phyloP scores from a whole-genome alignment of 2,888 invertebrate species.

The Folsomia manolachei region DNA sequence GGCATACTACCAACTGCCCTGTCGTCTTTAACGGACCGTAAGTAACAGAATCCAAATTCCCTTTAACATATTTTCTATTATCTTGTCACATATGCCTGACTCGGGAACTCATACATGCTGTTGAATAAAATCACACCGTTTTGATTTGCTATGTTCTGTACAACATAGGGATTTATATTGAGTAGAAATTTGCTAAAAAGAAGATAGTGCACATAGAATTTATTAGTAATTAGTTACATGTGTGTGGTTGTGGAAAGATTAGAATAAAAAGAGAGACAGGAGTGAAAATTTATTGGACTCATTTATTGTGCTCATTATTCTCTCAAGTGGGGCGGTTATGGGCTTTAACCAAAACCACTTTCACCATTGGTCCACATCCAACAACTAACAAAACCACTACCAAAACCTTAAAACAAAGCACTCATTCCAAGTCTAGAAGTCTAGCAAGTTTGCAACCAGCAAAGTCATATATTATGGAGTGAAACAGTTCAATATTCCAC shows the following conservation, averaged over 20 bases:
- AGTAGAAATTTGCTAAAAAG: too few species aligned
- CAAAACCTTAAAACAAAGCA: background rate
- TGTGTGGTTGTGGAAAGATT: conserved; percentile 1
- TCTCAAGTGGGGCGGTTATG: background rate
- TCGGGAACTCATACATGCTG: too few species aligned
- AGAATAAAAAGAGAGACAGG: background rate
- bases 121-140: too few species aligned
- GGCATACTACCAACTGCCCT: conserved; percentile 28
- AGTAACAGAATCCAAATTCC: conserved; percentile 14
- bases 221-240: background rate
- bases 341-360: background rate
- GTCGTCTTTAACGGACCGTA: conserved; percentile 27
- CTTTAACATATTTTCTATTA: background rate
- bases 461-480: background rate
- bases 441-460: background rate
- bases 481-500: background rate
- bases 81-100: too few species aligned
- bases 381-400: too few species aligned
- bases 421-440: too few species aligned
- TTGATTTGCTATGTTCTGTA: too few species aligned
- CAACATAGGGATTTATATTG: too few species aligned
- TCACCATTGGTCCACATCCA: too few species aligned
- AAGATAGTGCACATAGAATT: background rate
- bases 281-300: background rate
- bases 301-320: background rate